Evolutionary conservation across 2,888 invertebrate species (phyloP).

Genomic region (Nebria salina): DNA sequence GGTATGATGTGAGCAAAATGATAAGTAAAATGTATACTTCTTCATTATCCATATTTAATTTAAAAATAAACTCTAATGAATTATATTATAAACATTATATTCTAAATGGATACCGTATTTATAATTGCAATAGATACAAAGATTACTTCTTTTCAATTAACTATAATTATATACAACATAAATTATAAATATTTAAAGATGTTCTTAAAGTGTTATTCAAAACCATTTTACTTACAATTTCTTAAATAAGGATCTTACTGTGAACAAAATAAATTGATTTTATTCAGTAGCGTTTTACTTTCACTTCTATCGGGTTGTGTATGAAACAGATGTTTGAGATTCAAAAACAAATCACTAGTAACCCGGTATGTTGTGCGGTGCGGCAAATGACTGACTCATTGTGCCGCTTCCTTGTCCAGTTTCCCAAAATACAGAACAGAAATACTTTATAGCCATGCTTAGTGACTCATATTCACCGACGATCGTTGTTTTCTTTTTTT

Average conservation of each 20-base stretch:
- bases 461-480: slow-evolving; percentile 42
- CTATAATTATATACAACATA: background rate
- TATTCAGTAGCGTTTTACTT: slow-evolving; percentile 28
- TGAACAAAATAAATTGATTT: background rate
- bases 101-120: background rate
- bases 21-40: background rate
- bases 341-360: slow-evolving; percentile 25
- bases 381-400: slow-evolving; percentile 35
- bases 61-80: background rate
- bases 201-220: background rate
- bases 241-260: background rate
- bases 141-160: background rate
- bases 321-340: slow-evolving; percentile 40
- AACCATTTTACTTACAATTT: too few relatives aligned
- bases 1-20: background rate
- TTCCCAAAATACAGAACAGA: slow-evolving; percentile 35
- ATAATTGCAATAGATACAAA: background rate
- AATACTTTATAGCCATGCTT: slow-evolving; percentile 44
- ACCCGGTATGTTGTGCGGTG: background rate
- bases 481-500: slow-evolving; percentile 19
- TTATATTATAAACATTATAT: background rate
- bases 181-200: background rate
- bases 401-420: slow-evolving; percentile 42
- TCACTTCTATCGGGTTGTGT: slow-evolving; percentile 37
- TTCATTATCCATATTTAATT: background rate